These are phyloP conservation scores for Argynnis bischoffii DNA, from an alignment of 2,888 invertebrate genomes.

Conservation along the genomic window DNA sequence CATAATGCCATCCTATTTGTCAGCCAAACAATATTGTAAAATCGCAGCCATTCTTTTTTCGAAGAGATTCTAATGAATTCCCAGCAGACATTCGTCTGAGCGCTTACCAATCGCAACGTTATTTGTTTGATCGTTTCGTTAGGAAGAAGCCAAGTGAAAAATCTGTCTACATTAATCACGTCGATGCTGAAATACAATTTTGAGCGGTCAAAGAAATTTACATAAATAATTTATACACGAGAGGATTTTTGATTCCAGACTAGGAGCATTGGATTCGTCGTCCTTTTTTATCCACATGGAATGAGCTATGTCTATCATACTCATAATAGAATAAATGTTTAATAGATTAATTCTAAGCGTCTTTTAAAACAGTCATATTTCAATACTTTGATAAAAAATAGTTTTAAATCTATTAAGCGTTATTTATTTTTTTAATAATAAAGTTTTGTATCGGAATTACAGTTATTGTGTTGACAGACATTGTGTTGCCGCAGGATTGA, in stretches of 20 bases:
- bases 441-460: too few relatives aligned
- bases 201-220: constrained; percentile 75
- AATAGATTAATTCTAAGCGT: not conserved
- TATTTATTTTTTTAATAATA: too few relatives aligned
- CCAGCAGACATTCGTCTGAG: constrained; percentile 61
- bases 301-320: constrained; percentile 6
- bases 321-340: not conserved
- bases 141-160: constrained; percentile 71
- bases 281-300: constrained; percentile 31
- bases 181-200: constrained; percentile 76
- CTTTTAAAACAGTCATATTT: not conserved
- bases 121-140: constrained; percentile 74
- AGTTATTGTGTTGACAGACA: too few relatives aligned
- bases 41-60: constrained; percentile 51
- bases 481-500: too few relatives aligned
- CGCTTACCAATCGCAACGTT: constrained; percentile 68
- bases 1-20: constrained; percentile 52
- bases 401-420: too few relatives aligned
- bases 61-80: constrained; percentile 67
- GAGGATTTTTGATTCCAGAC: constrained; percentile 43
- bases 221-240: constrained; percentile 79
- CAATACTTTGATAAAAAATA: not conserved
- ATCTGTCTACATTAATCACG: constrained; percentile 77
- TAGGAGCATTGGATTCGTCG: constrained; percentile 44
- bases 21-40: constrained; percentile 54